Conservation (phyloP, 2,113 vertebrate genomes). For the Ranitomeya imitator region DNA sequence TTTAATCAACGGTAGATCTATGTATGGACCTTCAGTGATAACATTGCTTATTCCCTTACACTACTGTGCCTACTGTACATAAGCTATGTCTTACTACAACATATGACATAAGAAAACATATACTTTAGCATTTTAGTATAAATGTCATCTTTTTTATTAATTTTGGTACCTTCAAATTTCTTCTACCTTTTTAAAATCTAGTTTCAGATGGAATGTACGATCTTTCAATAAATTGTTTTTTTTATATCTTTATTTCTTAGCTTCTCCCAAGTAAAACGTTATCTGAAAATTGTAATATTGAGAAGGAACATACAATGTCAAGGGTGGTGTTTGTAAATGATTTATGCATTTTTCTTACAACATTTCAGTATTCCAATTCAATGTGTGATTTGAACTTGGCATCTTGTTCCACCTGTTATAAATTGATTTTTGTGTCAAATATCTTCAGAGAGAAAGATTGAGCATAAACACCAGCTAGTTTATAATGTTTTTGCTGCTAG, state of each 20-base stretch:
- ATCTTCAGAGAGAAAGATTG: not conserved
- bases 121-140: no score
- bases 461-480: not conserved
- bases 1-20: no score
- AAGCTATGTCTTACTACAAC: no score
- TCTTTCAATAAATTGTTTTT: not conserved
- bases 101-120: no score
- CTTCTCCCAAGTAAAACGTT: not conserved
- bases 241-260: not conserved
- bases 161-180: not conserved
- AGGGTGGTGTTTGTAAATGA: slow-evolving; percentile 10
- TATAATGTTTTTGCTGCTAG: not conserved
- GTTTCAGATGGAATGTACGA: not conserved
- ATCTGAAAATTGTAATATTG: not conserved
- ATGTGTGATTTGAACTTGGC: not conserved
- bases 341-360: slow-evolving; percentile 8
- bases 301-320: slow-evolving; percentile 8
- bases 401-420: not conserved
- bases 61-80: no score
- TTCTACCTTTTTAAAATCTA: not conserved
- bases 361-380: slow-evolving; percentile 9
- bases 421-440: slow-evolving; percentile 4
- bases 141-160: no score
- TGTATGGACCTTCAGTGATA: no score
- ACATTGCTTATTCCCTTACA: no score